Evolutionary conservation across 2,888 invertebrate species (phyloP), one percentile per base, ranked within the genome.

Genomic region (Trachelus stipa): DNA sequence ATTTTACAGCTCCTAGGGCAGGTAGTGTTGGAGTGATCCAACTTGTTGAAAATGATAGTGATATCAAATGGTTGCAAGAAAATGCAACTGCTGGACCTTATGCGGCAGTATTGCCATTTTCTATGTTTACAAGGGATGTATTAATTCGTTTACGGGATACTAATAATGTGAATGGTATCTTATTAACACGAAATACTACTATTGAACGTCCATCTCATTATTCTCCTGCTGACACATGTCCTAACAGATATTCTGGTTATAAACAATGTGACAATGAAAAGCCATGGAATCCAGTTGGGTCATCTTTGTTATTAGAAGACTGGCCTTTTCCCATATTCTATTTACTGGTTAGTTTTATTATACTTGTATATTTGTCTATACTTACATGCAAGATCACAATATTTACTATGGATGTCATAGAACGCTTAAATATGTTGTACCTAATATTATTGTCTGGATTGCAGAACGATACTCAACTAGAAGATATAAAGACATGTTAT

Each of bases 261-360:
- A 91, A 91, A 80, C 92, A 93, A 75, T 93, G 94, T 73, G 92
- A 94, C 79, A 89, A 92, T 12, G 85, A 85, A 2, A 88, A 90
- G 33, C 93, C 93, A 0, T 98, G 98, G 98, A 98, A 98, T 92
- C 94, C 94, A 23, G 90, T 92, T 83, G 98, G 97, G 12, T 95
- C 95, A 23, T 95, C 95, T 2, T 92, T 98, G 23, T 90, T 98
- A 84, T 94, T 95, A 86, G 94, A 95, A 86, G 95, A 98, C 87
- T 96, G 97, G 88, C 95, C 95, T n/a, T 97, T 98, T 87, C 98
- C 98, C 0, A 95, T 98, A 85, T 97, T 97, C 92, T 95, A 95
- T 81, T 92, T 98, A 68, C 93, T 89, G 83, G 90, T 89, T 73
- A 81, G 35, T 34, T 0, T 40, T 71, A 30, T 31, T 69, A 31